These are phyloP conservation scores for Platysternon megacephalum DNA, from an alignment of 2,113 vertebrate species.

Conservation along the genomic window DNA sequence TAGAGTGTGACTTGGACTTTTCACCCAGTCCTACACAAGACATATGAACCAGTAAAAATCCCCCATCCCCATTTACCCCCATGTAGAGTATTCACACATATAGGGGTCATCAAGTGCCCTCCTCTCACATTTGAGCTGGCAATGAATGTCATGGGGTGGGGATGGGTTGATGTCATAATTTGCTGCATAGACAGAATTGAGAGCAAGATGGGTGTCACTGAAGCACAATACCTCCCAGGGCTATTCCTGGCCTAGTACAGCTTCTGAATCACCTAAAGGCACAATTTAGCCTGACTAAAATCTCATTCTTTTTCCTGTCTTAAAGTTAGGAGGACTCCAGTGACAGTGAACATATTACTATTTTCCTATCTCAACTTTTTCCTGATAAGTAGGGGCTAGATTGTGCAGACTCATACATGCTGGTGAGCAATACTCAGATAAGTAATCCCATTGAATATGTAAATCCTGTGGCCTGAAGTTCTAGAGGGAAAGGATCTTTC, in stretches of 20 bases:
- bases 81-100: not conserved
- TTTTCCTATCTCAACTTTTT: not conserved
- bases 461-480: not conserved
- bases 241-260: not conserved
- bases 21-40: rapidly evolving
- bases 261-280: not conserved
- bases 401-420: not conserved
- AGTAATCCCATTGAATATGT: not conserved
- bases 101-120: not conserved
- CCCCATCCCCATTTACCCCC: not conserved
- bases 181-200: not conserved
- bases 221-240: not conserved
- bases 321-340: not conserved
- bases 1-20: not conserved
- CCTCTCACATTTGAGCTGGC: not conserved
- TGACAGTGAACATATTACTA: not conserved
- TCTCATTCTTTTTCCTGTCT: not conserved
- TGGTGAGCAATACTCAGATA: not conserved
- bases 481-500: not conserved
- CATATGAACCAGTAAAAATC: not conserved
- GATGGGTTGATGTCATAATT: not conserved
- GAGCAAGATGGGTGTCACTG: too few species aligned
- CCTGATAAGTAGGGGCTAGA: not conserved
- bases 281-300: not conserved
- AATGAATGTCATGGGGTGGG: not conserved